These are phyloP conservation scores for Alethe castanea DNA, from an alignment of 2,113 vertebrate species.

Conservation along the genomic window DNA sequence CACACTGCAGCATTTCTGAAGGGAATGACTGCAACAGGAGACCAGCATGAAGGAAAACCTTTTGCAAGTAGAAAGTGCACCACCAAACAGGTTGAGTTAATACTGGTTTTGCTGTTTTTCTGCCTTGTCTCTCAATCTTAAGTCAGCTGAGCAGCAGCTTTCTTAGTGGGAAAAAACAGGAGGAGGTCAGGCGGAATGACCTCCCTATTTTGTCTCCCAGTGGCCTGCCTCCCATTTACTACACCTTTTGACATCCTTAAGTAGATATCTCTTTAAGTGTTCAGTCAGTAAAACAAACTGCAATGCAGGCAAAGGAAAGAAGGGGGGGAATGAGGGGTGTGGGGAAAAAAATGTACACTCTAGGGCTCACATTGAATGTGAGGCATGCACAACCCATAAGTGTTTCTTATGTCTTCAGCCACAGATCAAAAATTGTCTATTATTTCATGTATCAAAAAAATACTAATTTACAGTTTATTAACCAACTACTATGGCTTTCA, in stretches of 20 bases:
- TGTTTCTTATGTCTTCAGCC: background rate
- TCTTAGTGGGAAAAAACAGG: constrained; percentile 78
- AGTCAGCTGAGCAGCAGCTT: constrained; percentile 75
- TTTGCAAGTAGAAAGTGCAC: background rate
- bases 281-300: constrained; percentile 75
- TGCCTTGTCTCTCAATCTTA: constrained; percentile 71
- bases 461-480: background rate
- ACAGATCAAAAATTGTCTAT: background rate
- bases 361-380: background rate
- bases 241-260: constrained; percentile 83
- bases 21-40: background rate
- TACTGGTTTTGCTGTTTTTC: background rate
- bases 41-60: background rate
- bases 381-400: fast-evolving
- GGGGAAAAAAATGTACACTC: background rate
- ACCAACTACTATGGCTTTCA: background rate
- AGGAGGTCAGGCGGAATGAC: constrained; percentile 80
- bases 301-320: constrained; percentile 30
- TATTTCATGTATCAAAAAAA: background rate
- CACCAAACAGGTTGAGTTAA: background rate
- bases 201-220: constrained; percentile 45
- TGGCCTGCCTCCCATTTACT: constrained; percentile 70
- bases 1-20: background rate
- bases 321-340: background rate
- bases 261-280: constrained; percentile 79